Evolutionary conservation across 2,797 vertebrate species (phyloP).

Genomic region (Sternotherus odoratus): DNA sequence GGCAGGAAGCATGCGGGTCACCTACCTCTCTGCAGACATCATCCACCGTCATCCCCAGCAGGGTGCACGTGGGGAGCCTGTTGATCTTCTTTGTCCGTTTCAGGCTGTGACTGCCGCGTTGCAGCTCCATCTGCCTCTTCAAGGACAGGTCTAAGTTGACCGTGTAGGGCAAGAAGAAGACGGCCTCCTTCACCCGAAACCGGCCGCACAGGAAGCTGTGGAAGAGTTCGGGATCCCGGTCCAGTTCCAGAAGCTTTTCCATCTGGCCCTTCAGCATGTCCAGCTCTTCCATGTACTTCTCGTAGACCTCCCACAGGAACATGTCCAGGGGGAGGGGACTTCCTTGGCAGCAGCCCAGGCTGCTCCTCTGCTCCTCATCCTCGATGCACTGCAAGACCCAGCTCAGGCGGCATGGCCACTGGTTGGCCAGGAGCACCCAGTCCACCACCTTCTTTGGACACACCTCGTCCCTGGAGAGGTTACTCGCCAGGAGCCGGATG

Average conservation of each 20-base stretch:
- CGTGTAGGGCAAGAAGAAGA: constrained; percentile 69
- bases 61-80: constrained; percentile 70
- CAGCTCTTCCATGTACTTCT: constrained; percentile 79
- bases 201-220: constrained; percentile 84
- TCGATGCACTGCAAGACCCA: constrained; percentile 89
- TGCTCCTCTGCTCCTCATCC: constrained; percentile 81
- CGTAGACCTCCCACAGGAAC: constrained; percentile 83
- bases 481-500: constrained; percentile 79
- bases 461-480: constrained; percentile 59
- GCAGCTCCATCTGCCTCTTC: constrained; percentile 81
- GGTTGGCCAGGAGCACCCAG: constrained; percentile 86
- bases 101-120: constrained; percentile 80
- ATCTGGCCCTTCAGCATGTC: constrained; percentile 79
- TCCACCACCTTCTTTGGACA: constrained; percentile 75
- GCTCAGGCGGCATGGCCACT: constrained; percentile 88
- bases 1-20: not conserved
- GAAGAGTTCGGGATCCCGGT: constrained; percentile 88
- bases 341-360: constrained; percentile 29
- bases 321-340: not conserved
- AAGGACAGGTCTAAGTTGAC: constrained; percentile 86
- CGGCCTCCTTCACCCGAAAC: constrained; percentile 80
- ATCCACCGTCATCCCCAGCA: constrained; percentile 81
- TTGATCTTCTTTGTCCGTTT: constrained; percentile 70
- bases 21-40: constrained; percentile 84
- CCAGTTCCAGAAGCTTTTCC: constrained; percentile 83